Conservation (phyloP, 2,888 invertebrate genomes). For the Catocala fraxini region DNA sequence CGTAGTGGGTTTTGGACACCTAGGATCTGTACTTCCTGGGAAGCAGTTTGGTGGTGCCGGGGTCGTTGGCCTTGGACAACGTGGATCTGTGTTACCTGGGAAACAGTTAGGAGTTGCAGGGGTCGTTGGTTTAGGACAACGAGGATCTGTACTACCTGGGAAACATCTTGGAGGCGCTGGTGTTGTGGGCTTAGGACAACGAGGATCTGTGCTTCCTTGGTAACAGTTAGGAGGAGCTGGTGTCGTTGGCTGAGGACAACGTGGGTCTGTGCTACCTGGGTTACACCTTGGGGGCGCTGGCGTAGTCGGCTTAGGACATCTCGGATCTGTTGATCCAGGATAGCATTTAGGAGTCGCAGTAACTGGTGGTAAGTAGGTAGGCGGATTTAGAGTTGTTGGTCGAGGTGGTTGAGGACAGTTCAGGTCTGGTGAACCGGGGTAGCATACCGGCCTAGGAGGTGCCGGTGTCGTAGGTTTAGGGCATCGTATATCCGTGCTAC, state of each 20-base stretch:
- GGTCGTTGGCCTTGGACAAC: constrained; percentile 54
- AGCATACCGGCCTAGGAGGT: constrained; percentile 41
- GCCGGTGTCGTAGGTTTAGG: constrained; percentile 49
- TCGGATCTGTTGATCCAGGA: constrained; percentile 65
- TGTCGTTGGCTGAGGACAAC: constrained; percentile 55
- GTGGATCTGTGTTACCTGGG: constrained; percentile 52
- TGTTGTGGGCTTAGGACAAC: constrained; percentile 18
- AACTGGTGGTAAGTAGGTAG: no score
- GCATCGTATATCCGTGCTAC: constrained; percentile 56
- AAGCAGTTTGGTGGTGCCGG: constrained; percentile 29
- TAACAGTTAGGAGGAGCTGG: constrained; percentile 14
- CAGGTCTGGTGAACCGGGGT: constrained; percentile 55
- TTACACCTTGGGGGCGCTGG: constrained; percentile 53
- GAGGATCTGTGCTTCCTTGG: constrained; percentile 14
- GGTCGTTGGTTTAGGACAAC: constrained; percentile 56
- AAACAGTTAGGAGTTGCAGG: constrained; percentile 38
- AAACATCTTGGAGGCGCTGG: constrained; percentile 16
- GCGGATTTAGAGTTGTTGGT: not conserved
- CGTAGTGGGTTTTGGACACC: no score
- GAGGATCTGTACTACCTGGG: constrained; percentile 66
- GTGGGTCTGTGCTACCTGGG: constrained; percentile 60
- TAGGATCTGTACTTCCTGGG: constrained; percentile 51
- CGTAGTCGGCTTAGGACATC: constrained; percentile 56
- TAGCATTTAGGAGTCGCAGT: constrained; percentile 41
- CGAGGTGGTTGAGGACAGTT: constrained; percentile 44